These are phyloP conservation scores for Trichomalopsis sarcophagae DNA, from an alignment of 1,140 invertebrate species.

Conservation along the genomic window DNA sequence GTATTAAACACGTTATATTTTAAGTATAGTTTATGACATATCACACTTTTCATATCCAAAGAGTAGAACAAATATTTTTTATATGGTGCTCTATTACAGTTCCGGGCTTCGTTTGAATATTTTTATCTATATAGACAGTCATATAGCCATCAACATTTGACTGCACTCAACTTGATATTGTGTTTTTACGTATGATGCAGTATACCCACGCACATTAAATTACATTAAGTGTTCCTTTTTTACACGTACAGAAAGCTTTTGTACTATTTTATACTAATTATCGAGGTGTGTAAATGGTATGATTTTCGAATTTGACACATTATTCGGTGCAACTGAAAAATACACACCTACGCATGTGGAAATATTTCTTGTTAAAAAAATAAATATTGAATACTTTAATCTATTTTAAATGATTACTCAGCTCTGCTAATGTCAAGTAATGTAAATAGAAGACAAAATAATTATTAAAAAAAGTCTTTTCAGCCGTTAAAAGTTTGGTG, in stretches of 20 bases:
- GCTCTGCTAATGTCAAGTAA: slow-evolving; percentile 50
- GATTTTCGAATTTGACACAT: slow-evolving; percentile 7
- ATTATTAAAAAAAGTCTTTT: slow-evolving; percentile 24
- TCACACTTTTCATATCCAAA: slow-evolving; percentile 19
- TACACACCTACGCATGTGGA: slow-evolving; percentile 25
- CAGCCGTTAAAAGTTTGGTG: slow-evolving; percentile 38
- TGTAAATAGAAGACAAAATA: slow-evolving; percentile 43
- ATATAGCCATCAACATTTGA: background rate
- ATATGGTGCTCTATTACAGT: background rate
- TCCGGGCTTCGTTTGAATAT: background rate
- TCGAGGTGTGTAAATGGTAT: slow-evolving; percentile 32
- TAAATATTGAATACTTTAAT: slow-evolving; percentile 43
- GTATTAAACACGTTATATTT: background rate
- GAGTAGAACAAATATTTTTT: background rate
- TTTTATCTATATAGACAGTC: background rate
- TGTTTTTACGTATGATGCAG: background rate
- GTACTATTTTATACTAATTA: slow-evolving; percentile 44
- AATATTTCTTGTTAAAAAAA: slow-evolving; percentile 48
- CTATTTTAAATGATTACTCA: slow-evolving; percentile 50
- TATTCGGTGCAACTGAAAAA: slow-evolving; percentile 18
- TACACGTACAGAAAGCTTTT: slow-evolving; percentile 21
- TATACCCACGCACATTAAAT: slow-evolving; percentile 8
- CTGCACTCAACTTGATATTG: background rate
- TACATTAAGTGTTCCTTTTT: slow-evolving; percentile 1
- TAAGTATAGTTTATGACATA: slow-evolving; percentile 14